A percentile compares a stretch with the other conserved stretches of the same genome.
phyloP scores from a whole-genome alignment of 2,888 invertebrate genomes.

The Branchinecta sandiegonensis region DNA sequence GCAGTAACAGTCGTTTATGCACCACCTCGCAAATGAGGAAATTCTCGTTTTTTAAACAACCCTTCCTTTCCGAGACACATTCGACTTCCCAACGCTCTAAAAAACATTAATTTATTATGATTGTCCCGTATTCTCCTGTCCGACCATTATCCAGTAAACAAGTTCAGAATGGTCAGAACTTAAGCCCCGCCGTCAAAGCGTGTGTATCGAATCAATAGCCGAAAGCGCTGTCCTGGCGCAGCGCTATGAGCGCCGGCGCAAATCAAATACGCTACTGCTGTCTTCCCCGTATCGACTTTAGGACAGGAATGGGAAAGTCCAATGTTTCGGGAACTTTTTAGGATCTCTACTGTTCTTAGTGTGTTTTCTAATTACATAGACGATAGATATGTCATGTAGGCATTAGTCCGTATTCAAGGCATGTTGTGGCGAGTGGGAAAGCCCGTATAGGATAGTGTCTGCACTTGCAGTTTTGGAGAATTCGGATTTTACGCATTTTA shows the following conservation, averaged over 20 bases:
- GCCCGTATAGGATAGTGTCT: background rate
- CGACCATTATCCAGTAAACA: too few species aligned
- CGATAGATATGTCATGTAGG: background rate
- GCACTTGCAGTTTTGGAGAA: background rate
- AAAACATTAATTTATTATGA: too few species aligned
- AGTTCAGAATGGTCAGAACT: too few species aligned
- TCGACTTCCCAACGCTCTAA: too few species aligned
- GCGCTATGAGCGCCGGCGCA: background rate
- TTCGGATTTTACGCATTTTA: background rate
- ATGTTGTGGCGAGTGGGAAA: too few species aligned
- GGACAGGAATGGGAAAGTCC: slow-evolving; percentile 4
- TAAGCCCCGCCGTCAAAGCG: too few species aligned
- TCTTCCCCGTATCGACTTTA: slow-evolving; percentile 15
- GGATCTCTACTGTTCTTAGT: slow-evolving; percentile 4
- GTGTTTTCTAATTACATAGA: slow-evolving; percentile 12
- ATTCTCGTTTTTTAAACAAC: too few species aligned
- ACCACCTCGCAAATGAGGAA: too few species aligned
- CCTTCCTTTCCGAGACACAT: too few species aligned
- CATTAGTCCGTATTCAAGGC: too few species aligned
- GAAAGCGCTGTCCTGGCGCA: background rate
- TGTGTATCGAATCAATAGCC: background rate
- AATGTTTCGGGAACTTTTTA: slow-evolving; percentile 16
- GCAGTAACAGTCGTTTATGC: too few species aligned
- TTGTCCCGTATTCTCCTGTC: too few species aligned
- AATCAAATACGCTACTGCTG: background rate